Evolutionary conservation across 2,797 vertebrate species (phyloP).

Genomic region (Cryptoprocta ferox): DNA sequence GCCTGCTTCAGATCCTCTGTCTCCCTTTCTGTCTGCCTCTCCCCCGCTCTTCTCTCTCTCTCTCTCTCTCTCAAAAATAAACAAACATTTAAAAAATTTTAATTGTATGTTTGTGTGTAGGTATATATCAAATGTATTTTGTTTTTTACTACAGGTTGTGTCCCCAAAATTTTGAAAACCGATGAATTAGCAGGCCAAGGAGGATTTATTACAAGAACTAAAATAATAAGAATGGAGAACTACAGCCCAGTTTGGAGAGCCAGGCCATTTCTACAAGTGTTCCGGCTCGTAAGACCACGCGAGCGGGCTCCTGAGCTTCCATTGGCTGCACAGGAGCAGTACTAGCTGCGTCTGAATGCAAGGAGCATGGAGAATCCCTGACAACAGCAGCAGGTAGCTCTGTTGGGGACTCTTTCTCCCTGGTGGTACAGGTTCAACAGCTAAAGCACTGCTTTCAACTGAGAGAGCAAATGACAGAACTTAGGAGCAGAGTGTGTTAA

Average conservation of each 20-base stretch:
- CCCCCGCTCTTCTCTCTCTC: too few species aligned
- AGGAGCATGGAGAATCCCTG: not conserved
- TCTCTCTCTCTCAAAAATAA: too few species aligned
- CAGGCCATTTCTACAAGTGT: not conserved
- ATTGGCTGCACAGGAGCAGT: not conserved
- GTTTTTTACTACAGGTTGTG: not conserved
- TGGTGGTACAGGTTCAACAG: not conserved
- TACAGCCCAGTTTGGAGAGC: not conserved
- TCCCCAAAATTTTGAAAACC: not conserved
- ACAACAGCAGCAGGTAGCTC: not conserved
- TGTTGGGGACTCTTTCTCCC: not conserved
- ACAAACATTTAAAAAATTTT: not conserved
- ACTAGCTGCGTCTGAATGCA: not conserved
- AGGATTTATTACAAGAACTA: conserved; percentile 13
- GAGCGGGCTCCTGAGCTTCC: not conserved
- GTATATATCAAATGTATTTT: not conserved
- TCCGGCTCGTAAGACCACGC: not conserved
- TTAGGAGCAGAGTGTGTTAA: not conserved
- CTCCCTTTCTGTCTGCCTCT: too few species aligned
- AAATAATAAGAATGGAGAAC: not conserved
- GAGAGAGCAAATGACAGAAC: conserved; percentile 14
- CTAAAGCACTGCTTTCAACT: not conserved
- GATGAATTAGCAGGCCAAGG: not conserved
- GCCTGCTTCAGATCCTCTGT: too few species aligned
- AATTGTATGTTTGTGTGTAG: not conserved